Percentiles rank a stretch among this genome's conserved stretches.
These are phyloP conservation scores for Carassius gibelio DNA, from an alignment of 2,113 vertebrate species.

Conservation along the genomic window DNA sequence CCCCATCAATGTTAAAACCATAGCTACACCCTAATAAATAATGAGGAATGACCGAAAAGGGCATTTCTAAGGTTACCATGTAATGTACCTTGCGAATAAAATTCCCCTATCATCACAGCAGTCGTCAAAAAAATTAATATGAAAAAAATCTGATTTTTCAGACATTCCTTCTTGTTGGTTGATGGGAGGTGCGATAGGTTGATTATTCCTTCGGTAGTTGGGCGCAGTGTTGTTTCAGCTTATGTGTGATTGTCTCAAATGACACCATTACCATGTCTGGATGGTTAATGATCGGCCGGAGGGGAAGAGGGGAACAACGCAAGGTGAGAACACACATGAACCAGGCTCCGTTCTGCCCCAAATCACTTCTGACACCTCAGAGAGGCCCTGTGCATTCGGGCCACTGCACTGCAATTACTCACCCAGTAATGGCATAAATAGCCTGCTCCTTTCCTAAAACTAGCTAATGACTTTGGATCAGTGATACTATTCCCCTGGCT, in stretches of 20 bases:
- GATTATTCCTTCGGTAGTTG: constrained; percentile 68
- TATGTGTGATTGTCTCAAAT: constrained; percentile 76
- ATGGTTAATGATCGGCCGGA: constrained; percentile 75
- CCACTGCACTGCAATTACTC: constrained; percentile 74
- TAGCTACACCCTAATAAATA: not conserved
- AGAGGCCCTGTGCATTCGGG: constrained; percentile 75
- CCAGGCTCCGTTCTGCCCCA: constrained; percentile 70
- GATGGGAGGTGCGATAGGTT: constrained; percentile 45
- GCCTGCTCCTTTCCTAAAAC: constrained; percentile 68
- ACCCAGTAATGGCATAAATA: constrained; percentile 74
- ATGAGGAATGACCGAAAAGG: not conserved
- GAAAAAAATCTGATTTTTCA: constrained; percentile 36
- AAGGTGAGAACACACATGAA: constrained; percentile 81
- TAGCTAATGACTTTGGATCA: constrained; percentile 48
- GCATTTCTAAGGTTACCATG: not conserved
- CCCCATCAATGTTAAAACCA: not conserved
- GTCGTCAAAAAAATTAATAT: constrained; percentile 18
- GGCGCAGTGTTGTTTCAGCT: constrained; percentile 67
- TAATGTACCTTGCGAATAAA: not conserved
- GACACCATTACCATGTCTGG: constrained; percentile 79
- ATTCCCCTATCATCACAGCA: not conserved
- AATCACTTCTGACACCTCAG: constrained; percentile 79
- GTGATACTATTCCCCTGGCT: not conserved
- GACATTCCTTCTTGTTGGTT: constrained; percentile 41
- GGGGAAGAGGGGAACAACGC: constrained; percentile 65